These are phyloP conservation scores for Muscicapa comitata DNA, from an alignment of 2,797 vertebrate genomes.

Conservation along the genomic window DNA sequence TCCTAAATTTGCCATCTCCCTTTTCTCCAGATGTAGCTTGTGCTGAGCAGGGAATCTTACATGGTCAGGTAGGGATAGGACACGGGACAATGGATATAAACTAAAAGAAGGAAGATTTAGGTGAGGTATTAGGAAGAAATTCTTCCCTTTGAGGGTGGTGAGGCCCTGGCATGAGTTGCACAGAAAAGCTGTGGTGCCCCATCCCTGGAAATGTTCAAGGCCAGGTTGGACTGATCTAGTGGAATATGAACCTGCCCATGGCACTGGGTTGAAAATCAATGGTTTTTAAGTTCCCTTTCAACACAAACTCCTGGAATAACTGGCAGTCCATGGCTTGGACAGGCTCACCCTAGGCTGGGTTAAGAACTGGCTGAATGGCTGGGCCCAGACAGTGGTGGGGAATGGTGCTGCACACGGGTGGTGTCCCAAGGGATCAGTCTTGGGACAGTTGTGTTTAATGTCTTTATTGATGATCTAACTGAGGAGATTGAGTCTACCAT, in stretches of 20 bases:
- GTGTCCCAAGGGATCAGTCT: background rate
- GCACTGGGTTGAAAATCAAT: background rate
- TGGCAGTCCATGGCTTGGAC: background rate
- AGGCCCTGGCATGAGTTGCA: background rate
- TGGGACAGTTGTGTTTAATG: background rate
- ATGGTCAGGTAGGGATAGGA: background rate
- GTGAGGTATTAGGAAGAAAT: background rate
- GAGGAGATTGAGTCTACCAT: background rate
- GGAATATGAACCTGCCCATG: background rate
- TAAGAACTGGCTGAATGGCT: background rate
- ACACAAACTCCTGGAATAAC: background rate
- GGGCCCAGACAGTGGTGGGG: too few relatives aligned
- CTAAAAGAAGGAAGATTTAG: background rate
- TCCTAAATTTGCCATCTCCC: background rate
- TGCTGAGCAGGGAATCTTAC: background rate
- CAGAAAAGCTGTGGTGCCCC: background rate
- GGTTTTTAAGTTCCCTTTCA: background rate
- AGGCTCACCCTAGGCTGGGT: background rate
- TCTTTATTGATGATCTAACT: background rate
- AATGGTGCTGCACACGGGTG: background rate
- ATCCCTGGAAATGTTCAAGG: background rate
- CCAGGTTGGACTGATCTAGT: background rate
- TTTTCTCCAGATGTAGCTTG: background rate
- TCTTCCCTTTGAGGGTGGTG: background rate
- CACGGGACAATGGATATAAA: fast-evolving